Evolutionary conservation across 2,113 vertebrate genomes (phyloP), one percentile per base, ranked within the genome.

Genomic region (Hypomesus transpacificus): DNA sequence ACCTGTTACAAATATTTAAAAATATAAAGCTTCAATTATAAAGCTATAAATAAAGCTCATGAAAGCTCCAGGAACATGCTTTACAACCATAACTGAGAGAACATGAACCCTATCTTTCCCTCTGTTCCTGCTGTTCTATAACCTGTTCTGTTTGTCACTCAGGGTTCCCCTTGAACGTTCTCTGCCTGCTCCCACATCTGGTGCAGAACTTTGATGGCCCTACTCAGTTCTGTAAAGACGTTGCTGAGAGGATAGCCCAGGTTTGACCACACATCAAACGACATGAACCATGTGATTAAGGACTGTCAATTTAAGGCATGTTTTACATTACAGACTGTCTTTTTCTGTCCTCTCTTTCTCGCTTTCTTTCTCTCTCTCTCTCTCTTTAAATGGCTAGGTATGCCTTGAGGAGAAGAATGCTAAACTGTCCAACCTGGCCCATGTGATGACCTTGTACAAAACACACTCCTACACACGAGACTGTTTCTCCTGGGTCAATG

Each of bases 401-500:
- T 98, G 97, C 85, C 85, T 98, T 59, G 96, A 97, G 87, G 97
- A 98, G 85, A 98, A 95, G 86, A 98, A 97, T 54, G 85, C 94
- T 46, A 99, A 99, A 77, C 92, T 99, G 5, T 96, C 97, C 71
- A 97, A 98, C 82, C 92, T 99, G 18, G 96, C 97, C 21, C 97
- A 99, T 11, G 97, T 99, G 63, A 99, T 99, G 97, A 96, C 95
- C 52, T 91, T 99, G 70, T 99, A 99, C 75, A 98, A 97, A 90
- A 98, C 95, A 0, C 96, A 94, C 81, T 94, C 95, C 75, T 99
- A 99, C 83, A 98, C 96, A 0, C 92, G 97, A 68, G 95, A 98
- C 87, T 95, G 95, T 75, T 92, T 93, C 74, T 96, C 96, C 0
- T 99, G 97, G 97, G 95, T 98, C 67, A 98, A 91, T 0, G 97